Base-by-base conservation (phyloP, 2,888 invertebrate species). In the Aleiodes leptofemur region DNA sequence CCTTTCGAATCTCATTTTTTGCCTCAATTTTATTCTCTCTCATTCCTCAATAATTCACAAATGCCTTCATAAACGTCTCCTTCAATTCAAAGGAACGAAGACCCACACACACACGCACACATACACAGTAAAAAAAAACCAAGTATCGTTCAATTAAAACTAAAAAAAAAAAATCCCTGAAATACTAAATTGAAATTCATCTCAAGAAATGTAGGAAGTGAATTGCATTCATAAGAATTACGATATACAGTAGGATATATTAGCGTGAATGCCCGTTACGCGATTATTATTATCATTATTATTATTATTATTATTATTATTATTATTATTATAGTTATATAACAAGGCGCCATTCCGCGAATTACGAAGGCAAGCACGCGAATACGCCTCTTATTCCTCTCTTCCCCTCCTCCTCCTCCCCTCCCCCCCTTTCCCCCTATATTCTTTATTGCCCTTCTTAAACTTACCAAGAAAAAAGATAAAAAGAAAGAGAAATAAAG, bases 271-370 rank as follows among this genome's bases (percentile, higher is more conserved):
- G 64, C 61, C 55, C 43, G 61, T 69, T 70, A 74, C 61, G 43
- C 69, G 59, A 50, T 23, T 23, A 23, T 23, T 23, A 23, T 23
- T 23, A 23, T 23, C 23, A 23, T 23, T 23, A 23, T 23, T 23
- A 23, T 23, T 61, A 74, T 55, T 61, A 74, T 55, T 74, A 70
- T 70, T 51, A 70, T 64, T 61, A 55, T 74, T 70, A 55, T 64
- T 61, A 74, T 55, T 74, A 70, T 70, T 51, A 70, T 64, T 61
- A 55, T 74, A 61, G 61, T 74, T 70, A 56, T 64, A 48, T 70
- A 74, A 70, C 50, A 56, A 74, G 64, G 61, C 61, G 38, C 64
- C 55, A 74, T 74, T 74, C 64, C 64, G 43, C 53, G 70, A 74
- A 74, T 74, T 70, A 74, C 16, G 61, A 43, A 38, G 61, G 29